Evolutionary conservation across 2,888 invertebrate species (phyloP).

Genomic region (Caenorhabditis sp.): DNA sequence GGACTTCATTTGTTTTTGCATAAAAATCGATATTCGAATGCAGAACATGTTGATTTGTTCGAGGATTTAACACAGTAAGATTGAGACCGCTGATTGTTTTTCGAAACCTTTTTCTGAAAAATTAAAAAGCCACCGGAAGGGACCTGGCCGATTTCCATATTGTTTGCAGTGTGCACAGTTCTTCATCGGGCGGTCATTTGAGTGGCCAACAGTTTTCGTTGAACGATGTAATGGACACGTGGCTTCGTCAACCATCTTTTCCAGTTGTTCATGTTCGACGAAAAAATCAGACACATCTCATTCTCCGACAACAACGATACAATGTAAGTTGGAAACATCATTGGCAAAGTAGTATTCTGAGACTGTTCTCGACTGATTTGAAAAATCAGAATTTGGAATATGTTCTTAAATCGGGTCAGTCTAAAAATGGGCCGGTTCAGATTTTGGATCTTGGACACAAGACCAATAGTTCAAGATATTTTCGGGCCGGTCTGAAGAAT

Average conservation of each 20-base stretch:
- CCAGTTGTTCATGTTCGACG: slow-evolving; percentile 51
- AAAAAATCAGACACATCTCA: slow-evolving; percentile 31
- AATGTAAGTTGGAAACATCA: slow-evolving; percentile 5
- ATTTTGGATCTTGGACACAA: too few species aligned
- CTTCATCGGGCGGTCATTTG: slow-evolving; percentile 47
- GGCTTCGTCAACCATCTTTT: slow-evolving; percentile 58
- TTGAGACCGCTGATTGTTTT: too few species aligned
- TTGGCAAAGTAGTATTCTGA: too few species aligned
- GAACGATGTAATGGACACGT: slow-evolving; percentile 55
- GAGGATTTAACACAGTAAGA: slow-evolving; percentile 53
- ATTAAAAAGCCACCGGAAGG: too few species aligned
- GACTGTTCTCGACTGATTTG: too few species aligned
- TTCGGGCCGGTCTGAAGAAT: too few species aligned
- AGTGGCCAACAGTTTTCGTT: slow-evolving; percentile 49
- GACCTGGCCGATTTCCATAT: too few species aligned
- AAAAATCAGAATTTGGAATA: too few species aligned
- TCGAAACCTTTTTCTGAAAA: too few species aligned
- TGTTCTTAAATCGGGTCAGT: too few species aligned
- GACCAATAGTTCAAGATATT: too few species aligned
- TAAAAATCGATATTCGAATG: slow-evolving; percentile 53
- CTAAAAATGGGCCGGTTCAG: too few species aligned
- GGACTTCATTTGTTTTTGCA: slow-evolving; percentile 52
- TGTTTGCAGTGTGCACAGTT: slow-evolving; percentile 50
- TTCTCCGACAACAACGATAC: slow-evolving; percentile 29
- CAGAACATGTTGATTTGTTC: slow-evolving; percentile 57